phyloP scores from a whole-genome alignment of 2,113 vertebrate genomes.

The Melanocharis versteri region DNA sequence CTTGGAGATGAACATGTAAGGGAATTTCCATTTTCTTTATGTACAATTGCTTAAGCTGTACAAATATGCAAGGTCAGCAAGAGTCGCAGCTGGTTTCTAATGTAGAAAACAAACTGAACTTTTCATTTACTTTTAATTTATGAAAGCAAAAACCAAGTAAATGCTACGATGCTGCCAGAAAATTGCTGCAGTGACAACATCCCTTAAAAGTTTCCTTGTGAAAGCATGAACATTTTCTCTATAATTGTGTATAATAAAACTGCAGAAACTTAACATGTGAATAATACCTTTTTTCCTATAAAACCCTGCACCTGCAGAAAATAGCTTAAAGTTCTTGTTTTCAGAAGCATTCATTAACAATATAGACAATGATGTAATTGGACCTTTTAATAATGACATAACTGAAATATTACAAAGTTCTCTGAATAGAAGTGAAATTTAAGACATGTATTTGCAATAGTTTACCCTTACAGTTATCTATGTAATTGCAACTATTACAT shows the following conservation, averaged over 20 bases:
- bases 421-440: slow-evolving; percentile 63
- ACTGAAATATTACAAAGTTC: slow-evolving; percentile 62
- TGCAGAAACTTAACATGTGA: slow-evolving; percentile 50
- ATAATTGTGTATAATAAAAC: not conserved
- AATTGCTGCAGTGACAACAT: slow-evolving; percentile 61
- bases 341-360: slow-evolving; percentile 55
- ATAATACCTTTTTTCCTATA: slow-evolving; percentile 25
- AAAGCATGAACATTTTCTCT: slow-evolving; percentile 34
- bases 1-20: slow-evolving; percentile 57
- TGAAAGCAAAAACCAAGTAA: slow-evolving; percentile 45
- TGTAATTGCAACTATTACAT: slow-evolving; percentile 70
- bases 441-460: slow-evolving; percentile 69
- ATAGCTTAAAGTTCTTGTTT: slow-evolving; percentile 47
- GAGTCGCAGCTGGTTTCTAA: slow-evolving; percentile 66
- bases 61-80: slow-evolving; percentile 69
- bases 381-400: slow-evolving; percentile 58
- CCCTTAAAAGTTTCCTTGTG: slow-evolving; percentile 64
- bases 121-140: slow-evolving; percentile 69
- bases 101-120: slow-evolving; percentile 68
- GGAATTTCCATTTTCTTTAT: slow-evolving; percentile 63
- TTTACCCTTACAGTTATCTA: slow-evolving; percentile 67
- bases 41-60: slow-evolving; percentile 65
- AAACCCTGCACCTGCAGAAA: slow-evolving; percentile 76
- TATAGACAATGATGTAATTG: slow-evolving; percentile 64
- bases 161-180: slow-evolving; percentile 45